A percentile compares a stretch with the other conserved stretches of the same genome.
These are phyloP conservation scores for Microtus pennsylvanicus DNA, from an alignment of 2,113 vertebrate species.

Conservation along the genomic window DNA sequence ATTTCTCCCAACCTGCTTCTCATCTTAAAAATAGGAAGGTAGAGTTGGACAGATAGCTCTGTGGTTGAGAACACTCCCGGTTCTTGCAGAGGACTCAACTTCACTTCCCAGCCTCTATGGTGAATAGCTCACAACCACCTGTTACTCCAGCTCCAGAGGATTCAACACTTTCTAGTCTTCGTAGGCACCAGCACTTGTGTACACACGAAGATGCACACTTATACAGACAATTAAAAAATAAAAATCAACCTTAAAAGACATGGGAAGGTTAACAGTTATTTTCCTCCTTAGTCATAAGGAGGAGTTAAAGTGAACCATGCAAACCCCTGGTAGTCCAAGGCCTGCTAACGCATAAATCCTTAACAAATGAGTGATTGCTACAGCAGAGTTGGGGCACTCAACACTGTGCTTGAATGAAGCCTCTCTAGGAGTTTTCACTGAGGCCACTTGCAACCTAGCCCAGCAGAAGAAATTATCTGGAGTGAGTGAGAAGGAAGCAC, in stretches of 20 bases:
- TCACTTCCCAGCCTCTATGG: background rate
- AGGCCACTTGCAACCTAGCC: background rate
- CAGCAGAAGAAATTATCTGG: background rate
- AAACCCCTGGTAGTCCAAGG: background rate
- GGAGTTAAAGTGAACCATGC: background rate
- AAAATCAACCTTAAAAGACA: background rate
- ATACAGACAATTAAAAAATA: background rate
- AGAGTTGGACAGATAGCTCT: background rate
- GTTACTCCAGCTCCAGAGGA: background rate
- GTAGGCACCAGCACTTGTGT: too few species aligned
- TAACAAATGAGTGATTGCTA: background rate
- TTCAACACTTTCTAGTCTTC: background rate
- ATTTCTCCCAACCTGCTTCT: slow-evolving; percentile 10
- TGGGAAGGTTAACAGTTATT: background rate
- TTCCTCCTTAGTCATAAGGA: background rate
- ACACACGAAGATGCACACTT: background rate
- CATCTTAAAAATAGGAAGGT: background rate
- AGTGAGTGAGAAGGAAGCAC: too few species aligned
- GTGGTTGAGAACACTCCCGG: rapidly evolving
- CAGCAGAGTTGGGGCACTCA: background rate
- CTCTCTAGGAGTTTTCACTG: background rate
- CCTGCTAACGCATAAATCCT: background rate
- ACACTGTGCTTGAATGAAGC: background rate
- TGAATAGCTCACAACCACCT: background rate
- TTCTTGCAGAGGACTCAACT: background rate